Percentiles rank a stretch among this genome's conserved stretches.
Evolutionary conservation across 2,888 invertebrate species (phyloP).

Genomic region (Amphipyra tragopoginis): DNA sequence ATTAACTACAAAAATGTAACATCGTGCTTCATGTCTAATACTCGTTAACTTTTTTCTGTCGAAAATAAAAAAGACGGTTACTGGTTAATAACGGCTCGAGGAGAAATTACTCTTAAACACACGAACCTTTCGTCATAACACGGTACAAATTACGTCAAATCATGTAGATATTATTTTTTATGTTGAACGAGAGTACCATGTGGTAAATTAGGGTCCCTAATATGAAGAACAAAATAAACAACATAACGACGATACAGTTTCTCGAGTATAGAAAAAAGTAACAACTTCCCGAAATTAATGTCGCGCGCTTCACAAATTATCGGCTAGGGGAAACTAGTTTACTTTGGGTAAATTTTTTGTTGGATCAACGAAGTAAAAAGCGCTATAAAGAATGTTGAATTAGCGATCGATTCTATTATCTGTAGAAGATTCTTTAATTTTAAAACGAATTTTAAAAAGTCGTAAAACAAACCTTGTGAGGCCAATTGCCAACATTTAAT

Average conservation of each 20-base stretch:
- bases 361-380: slow-evolving; percentile 36
- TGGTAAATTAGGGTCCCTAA: slow-evolving; percentile 87
- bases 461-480: slow-evolving; percentile 34
- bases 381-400: slow-evolving; percentile 56
- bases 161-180: slow-evolving; percentile 87
- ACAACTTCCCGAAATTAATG: slow-evolving; percentile 73
- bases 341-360: slow-evolving; percentile 53
- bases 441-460: slow-evolving; percentile 34
- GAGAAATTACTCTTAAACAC: slow-evolving; percentile 84
- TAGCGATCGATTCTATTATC: slow-evolving; percentile 45
- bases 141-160: slow-evolving; percentile 86
- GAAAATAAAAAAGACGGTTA: slow-evolving; percentile 75
- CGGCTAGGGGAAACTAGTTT: slow-evolving; percentile 71
- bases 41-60: slow-evolving; percentile 80
- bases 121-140: slow-evolving; percentile 85
- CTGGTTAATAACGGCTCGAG: slow-evolving; percentile 81
- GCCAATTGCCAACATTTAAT: slow-evolving; percentile 25
- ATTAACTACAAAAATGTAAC: slow-evolving; percentile 64
- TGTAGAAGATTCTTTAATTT: slow-evolving; percentile 31
- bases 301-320: slow-evolving; percentile 78
- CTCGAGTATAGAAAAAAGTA: slow-evolving; percentile 74
- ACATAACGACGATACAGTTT: slow-evolving; percentile 78
- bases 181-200: slow-evolving; percentile 78
- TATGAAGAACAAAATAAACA: slow-evolving; percentile 82
- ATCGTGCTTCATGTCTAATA: slow-evolving; percentile 66